phyloP scores from a whole-genome alignment of 2,888 invertebrate genomes.

The Hirtodrosophila alboralis region DNA sequence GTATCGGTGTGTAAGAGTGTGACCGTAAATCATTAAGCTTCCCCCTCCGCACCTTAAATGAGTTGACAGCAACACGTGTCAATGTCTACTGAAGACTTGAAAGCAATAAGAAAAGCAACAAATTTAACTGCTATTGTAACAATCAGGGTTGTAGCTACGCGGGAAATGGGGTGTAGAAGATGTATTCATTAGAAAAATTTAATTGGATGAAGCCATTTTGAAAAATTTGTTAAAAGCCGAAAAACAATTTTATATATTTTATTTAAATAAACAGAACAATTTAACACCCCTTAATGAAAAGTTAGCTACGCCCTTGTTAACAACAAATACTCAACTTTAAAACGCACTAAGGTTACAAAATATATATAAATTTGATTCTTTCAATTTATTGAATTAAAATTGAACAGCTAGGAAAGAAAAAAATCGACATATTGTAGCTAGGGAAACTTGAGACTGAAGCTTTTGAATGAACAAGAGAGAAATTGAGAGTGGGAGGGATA shows the following conservation, averaged over 20 bases:
- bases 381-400: slow-evolving; percentile 44
- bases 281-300: too few species aligned
- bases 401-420: slow-evolving; percentile 34
- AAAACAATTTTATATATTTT: too few species aligned
- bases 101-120: slow-evolving; percentile 30
- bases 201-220: too few species aligned
- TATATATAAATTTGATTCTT: slow-evolving; percentile 19
- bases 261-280: too few species aligned
- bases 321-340: slow-evolving; percentile 12
- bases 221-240: too few species aligned
- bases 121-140: slow-evolving; percentile 32
- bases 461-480: neutral
- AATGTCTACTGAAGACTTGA: slow-evolving; percentile 33
- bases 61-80: slow-evolving; percentile 62
- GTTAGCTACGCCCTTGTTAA: too few species aligned
- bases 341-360: slow-evolving; percentile 45
- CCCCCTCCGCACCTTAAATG: slow-evolving; percentile 18
- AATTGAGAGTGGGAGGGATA: neutral
- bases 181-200: too few species aligned
- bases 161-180: too few species aligned
- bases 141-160: too few species aligned
- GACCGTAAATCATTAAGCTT: slow-evolving; percentile 51
- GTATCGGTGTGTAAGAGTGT: slow-evolving; percentile 31
- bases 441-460: slow-evolving; percentile 36
- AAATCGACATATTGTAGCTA: slow-evolving; percentile 42